phyloP scores from a whole-genome alignment of 2,888 invertebrate genomes.

The Pocota personata region DNA sequence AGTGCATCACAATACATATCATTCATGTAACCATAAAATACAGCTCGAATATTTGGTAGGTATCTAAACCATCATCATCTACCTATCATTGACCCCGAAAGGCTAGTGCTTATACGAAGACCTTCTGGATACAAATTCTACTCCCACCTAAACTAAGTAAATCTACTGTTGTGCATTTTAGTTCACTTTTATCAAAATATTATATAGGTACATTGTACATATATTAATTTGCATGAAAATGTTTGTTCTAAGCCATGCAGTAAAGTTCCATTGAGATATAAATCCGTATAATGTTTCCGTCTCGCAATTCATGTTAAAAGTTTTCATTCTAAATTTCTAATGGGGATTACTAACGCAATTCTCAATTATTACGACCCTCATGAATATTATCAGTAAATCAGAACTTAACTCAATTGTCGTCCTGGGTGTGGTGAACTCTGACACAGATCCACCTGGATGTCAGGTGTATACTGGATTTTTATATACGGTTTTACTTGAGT shows the following conservation, averaged over 20 bases:
- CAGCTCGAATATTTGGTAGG: too few relatives aligned
- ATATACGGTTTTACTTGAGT: conserved; percentile 32
- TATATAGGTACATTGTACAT: not conserved
- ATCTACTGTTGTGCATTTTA: not conserved
- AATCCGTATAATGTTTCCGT: not conserved
- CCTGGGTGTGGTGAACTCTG: conserved; percentile 36
- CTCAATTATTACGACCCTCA: conserved; percentile 59
- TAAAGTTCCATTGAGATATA: conserved; percentile 36
- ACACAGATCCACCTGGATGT: conserved; percentile 31
- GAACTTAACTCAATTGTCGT: conserved; percentile 63
- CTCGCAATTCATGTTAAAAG: conserved; percentile 34
- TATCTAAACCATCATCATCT: too few relatives aligned
- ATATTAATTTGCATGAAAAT: conserved; percentile 31
- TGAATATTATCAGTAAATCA: conserved; percentile 71
- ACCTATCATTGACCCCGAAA: not conserved
- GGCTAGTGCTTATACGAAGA: not conserved
- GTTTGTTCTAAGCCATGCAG: conserved; percentile 20
- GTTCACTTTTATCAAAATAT: not conserved
- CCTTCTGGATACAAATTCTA: too few relatives aligned
- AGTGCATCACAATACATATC: too few relatives aligned
- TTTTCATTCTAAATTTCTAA: conserved; percentile 20
- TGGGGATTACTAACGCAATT: conserved; percentile 49
- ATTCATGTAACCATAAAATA: too few relatives aligned
- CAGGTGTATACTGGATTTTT: conserved; percentile 25
- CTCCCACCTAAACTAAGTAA: not conserved